Evolutionary conservation across 2,113 vertebrate genomes (phyloP), one percentile per base, ranked within the genome.

Genomic region (Cyanoramphus novaezelandiae): DNA sequence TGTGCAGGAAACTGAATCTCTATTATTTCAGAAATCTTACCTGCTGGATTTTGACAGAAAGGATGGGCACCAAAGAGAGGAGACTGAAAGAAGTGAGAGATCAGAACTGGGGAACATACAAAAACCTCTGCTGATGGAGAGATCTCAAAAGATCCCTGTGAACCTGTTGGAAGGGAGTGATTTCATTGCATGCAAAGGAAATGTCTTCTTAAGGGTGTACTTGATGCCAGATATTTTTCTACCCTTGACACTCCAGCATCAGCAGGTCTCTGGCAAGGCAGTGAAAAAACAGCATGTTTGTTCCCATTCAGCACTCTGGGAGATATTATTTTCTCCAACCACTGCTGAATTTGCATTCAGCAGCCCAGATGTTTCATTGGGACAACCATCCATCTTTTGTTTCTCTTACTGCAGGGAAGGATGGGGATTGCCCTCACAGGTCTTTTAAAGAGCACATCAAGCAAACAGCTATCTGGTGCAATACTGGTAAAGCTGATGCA

Each of bases 191-290:
- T 17, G 52, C 41, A 85, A 88, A 82, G n/a, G 25, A 17, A 82
- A 85, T 47, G 78, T 82, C 87, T 93, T 88, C 68, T 92, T 80
- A 49, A 39, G n/a, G 53, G 23, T 50, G 35, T 55, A 19, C 39
- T 50, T 71, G 20, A 80, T 85, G 52, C 62, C 90, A 90, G 53
- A 18, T 80, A 75, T 84, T 95, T 95, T 91, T 86, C 77, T 87
- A 44, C 52, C 64, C 24, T 65, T 81, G 62, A 70, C 9, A 7
- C 33, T 76, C 27, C 57, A 68, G 64, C 29, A 94, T 60, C 67
- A 90, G 25, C 57, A 87, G 27, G 69, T 75, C 69, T 55, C 69
- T 78, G 57, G 81, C 76, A 89, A 81, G 55, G 43, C 72, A 4
- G 5, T 84, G n/a, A 71, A 90, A 94, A 68, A 20, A 0, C 31